Base-by-base conservation (phyloP, 2,113 vertebrate genomes). In the Mesitornis unicolor region DNA sequence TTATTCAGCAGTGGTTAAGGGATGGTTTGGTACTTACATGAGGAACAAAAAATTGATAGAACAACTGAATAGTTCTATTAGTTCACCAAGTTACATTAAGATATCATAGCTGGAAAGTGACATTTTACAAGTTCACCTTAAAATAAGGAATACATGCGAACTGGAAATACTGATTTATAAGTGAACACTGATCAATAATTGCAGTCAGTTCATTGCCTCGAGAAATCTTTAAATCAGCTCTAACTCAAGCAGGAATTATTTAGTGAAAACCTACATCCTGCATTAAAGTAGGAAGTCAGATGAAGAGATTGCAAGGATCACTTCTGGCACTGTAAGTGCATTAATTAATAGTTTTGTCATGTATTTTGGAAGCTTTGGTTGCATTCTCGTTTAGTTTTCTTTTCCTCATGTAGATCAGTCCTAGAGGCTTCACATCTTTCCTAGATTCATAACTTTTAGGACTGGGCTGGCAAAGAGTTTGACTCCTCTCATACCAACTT, bases 181-280 rank as follows among this genome's bases (percentile, higher is more conserved):
- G 31, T 71, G 25, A 87, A 36, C n/a, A 73, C 40, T 21, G 43
- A 43, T 87, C 85, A 93, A 68, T 91, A 84, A 75, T 16, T 82
- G 40, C 70, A 93, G 40, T 78, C 61, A 79, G 60, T 60, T 95
- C 12, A 56, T 71, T 0, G 0, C 61, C 43, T 48, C 16, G 10
- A 79, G 78, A 84, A 78, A 71, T 56, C 70, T 89, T 89, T 78
- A 82, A 51, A 60, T 91, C 1, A 1, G 15, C 31, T 76, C 43
- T 85, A 94, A 87, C 79, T 96, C 74, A 93, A 67, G 54, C 12
- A 40, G 74, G 43, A 89, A 82, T 90, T 91, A 79, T 43, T 64
- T 67, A 79, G n/a, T 60, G 70, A 74, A 91, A 91, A 76, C 35
- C 33, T 68, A 18, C 13, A 68, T 61, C 25, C 14, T 75, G 38